These are phyloP conservation scores for Zaprionus obscuricornis DNA, from an alignment of 2,888 invertebrate genomes.

Conservation along the genomic window DNA sequence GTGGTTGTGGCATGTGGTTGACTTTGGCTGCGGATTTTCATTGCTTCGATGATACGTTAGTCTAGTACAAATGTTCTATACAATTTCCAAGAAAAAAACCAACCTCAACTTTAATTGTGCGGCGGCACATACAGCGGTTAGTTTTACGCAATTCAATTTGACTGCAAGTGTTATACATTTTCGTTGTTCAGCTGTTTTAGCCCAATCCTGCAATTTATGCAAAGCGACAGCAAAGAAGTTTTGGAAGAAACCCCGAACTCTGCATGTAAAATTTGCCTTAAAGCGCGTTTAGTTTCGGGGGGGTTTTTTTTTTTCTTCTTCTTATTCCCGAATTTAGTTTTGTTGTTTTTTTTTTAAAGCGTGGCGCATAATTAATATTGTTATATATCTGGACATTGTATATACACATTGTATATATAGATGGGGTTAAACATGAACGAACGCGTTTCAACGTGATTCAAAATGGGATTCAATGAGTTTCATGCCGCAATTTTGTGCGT, in stretches of 20 bases:
- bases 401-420: no score
- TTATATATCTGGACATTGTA: no score
- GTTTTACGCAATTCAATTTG: conserved; percentile 76
- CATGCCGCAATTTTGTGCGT: conserved; percentile 28
- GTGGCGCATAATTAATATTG: conserved; percentile 42
- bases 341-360: conserved; percentile 38
- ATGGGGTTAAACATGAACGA: no score
- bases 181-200: background rate
- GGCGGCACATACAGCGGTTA: conserved; percentile 77
- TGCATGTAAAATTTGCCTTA: no score
- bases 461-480: background rate
- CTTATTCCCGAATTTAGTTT: conserved; percentile 1
- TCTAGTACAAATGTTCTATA: no score
- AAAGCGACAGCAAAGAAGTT: conserved; percentile 46
- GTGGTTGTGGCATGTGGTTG: background rate
- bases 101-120: conserved; percentile 78
- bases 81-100: background rate
- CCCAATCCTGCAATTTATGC: conserved; percentile 42
- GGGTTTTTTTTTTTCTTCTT: background rate
- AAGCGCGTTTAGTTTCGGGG: conserved; percentile 27
- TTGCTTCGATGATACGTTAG: no score
- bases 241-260: no score
- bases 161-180: conserved; percentile 68
- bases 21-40: conserved; percentile 11
- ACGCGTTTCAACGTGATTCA: no score